Percentiles rank a stretch among this genome's conserved stretches.
phyloP scores from a whole-genome alignment of 2,797 vertebrate genomes.

The Basileuterus tristriatus region DNA sequence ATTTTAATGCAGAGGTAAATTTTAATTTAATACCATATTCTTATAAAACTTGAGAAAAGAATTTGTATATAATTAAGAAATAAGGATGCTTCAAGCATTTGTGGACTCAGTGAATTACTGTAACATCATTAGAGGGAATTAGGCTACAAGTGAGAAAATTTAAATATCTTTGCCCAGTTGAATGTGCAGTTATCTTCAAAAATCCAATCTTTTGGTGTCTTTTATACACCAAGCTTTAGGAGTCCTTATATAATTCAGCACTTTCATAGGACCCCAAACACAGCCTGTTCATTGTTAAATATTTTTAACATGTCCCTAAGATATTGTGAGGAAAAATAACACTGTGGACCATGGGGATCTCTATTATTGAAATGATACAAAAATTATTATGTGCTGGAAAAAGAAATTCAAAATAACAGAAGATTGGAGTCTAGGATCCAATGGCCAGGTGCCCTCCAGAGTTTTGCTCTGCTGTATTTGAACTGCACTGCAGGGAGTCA shows the following conservation, averaged over 20 bases:
- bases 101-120: neutral
- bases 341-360: neutral
- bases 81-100: neutral
- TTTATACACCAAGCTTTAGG: neutral
- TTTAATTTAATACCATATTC: neutral
- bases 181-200: neutral
- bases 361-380: neutral
- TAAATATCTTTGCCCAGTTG: neutral
- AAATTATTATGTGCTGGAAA: neutral
- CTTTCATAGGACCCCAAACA: neutral
- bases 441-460: neutral
- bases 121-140: neutral
- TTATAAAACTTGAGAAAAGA: neutral
- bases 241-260: neutral
- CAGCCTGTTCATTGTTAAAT: rapidly evolving
- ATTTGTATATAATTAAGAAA: neutral
- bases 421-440: neutral
- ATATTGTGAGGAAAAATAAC: neutral
- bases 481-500: neutral
- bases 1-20: neutral
- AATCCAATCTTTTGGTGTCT: neutral
- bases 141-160: neutral
- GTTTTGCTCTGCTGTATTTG: neutral
- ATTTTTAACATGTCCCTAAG: neutral
- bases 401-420: rapidly evolving